Conservation (phyloP, 2,113 vertebrate species). For the Panthera tigris region DNA sequence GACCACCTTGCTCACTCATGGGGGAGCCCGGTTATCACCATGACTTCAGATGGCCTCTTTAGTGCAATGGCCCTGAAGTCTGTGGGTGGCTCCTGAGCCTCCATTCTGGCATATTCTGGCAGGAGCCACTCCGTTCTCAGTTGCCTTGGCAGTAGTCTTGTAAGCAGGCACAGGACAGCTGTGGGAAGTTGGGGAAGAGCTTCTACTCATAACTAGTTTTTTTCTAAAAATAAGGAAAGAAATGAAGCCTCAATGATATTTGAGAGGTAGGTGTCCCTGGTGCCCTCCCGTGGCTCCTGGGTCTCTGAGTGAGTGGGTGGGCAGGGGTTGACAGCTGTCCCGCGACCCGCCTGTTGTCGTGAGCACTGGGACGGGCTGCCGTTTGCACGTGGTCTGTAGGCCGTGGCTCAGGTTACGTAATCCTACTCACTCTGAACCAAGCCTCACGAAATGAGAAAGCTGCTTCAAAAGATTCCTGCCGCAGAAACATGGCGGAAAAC, state of each 20-base stretch:
- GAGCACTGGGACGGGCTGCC: background rate
- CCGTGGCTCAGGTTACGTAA: fast-evolving
- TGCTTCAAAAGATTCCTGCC: background rate
- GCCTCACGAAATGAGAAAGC: no score
- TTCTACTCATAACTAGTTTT: background rate
- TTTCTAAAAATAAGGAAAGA: background rate
- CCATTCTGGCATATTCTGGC: background rate
- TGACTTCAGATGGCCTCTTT: background rate
- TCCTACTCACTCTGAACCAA: background rate
- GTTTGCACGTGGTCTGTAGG: fast-evolving
- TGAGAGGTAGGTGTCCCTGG: background rate
- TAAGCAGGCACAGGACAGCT: background rate
- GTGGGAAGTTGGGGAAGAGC: background rate
- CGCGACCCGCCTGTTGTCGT: background rate
- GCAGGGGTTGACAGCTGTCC: fast-evolving
- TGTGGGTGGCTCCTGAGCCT: background rate
- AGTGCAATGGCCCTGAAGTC: background rate
- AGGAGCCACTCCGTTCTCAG: background rate
- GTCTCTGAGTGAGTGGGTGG: background rate
- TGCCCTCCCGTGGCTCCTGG: background rate
- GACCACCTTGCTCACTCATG: fast-evolving
- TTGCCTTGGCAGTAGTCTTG: background rate
- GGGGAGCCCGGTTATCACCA: no score
- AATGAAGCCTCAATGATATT: background rate
- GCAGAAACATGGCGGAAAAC: background rate